phyloP scores from a whole-genome alignment of 2,797 vertebrate species.

The Acanthopagrus latus region DNA sequence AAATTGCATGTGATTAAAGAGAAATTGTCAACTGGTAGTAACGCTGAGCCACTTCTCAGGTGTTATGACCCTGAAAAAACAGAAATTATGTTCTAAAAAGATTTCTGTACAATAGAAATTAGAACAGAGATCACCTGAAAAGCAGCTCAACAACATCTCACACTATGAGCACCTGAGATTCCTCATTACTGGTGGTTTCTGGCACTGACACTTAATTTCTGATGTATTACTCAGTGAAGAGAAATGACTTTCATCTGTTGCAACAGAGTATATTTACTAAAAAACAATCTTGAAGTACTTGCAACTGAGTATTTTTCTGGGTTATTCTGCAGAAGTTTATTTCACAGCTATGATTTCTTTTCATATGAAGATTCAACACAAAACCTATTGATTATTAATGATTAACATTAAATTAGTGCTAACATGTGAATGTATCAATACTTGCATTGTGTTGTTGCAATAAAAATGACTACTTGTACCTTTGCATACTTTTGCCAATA shows the following conservation, averaged over 20 bases:
- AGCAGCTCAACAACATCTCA: neutral
- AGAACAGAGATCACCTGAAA: slow-evolving; percentile 15
- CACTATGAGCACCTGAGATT: neutral
- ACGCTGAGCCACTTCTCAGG: slow-evolving; percentile 13
- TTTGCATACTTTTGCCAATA: neutral
- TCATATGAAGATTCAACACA: neutral
- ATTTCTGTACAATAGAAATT: slow-evolving; percentile 18
- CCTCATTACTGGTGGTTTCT: neutral
- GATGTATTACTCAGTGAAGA: neutral
- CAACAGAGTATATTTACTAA: neutral
- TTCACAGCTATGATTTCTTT: neutral
- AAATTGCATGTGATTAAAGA: slow-evolving; percentile 66
- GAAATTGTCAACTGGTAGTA: slow-evolving; percentile 50
- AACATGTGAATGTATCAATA: neutral
- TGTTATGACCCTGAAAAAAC: slow-evolving; percentile 34
- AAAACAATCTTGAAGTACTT: neutral
- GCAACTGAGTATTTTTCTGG: neutral
- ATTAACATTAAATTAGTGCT: neutral
- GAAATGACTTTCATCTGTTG: neutral
- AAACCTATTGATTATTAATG: neutral
- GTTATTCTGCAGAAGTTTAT: neutral
- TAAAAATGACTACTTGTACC: neutral
- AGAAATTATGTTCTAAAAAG: slow-evolving; percentile 42
- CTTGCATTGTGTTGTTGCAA: neutral
- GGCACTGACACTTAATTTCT: slow-evolving; percentile 18